Conservation (phyloP, 2,888 invertebrate genomes). For the Stictocephala bisonia region DNA sequence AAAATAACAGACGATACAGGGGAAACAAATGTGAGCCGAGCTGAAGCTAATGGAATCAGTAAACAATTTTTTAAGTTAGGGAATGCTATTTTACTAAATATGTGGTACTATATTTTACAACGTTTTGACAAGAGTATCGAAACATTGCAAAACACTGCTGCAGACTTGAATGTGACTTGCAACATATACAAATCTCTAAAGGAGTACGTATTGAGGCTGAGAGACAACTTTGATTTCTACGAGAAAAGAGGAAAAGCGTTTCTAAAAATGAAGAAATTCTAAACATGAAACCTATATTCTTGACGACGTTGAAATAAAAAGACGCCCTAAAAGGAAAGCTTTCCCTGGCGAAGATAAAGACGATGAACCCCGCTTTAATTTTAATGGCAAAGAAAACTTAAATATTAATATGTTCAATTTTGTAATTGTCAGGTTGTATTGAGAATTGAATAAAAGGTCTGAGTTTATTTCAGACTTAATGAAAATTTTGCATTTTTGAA, state of each 20-base stretch:
- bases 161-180: slow-evolving; percentile 20
- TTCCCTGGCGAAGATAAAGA: slow-evolving; percentile 1
- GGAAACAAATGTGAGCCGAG: slow-evolving; percentile 7
- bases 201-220: slow-evolving; percentile 6
- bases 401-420: no score
- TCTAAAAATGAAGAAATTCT: not conserved
- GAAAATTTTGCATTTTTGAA: no score
- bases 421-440: no score
- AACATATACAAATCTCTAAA: slow-evolving; percentile 21
- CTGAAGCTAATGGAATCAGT: slow-evolving; percentile 21
- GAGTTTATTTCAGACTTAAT: no score
- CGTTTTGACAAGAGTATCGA: slow-evolving; percentile 12
- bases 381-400: no score
- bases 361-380: no score
- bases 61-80: slow-evolving; percentile 18
- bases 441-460: no score
- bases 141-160: slow-evolving; percentile 10
- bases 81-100: slow-evolving; percentile 11
- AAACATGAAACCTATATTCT: no score
- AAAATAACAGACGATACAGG: slow-evolving; percentile 1
- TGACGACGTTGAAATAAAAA: slow-evolving; percentile 1
- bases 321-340: not conserved
- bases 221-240: slow-evolving; percentile 27
- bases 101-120: slow-evolving; percentile 29
- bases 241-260: slow-evolving; percentile 7